Evolutionary conservation across 2,113 vertebrate genomes (phyloP), one percentile per base, ranked within the genome.

Genomic region (Cricetomys ansorgei): DNA sequence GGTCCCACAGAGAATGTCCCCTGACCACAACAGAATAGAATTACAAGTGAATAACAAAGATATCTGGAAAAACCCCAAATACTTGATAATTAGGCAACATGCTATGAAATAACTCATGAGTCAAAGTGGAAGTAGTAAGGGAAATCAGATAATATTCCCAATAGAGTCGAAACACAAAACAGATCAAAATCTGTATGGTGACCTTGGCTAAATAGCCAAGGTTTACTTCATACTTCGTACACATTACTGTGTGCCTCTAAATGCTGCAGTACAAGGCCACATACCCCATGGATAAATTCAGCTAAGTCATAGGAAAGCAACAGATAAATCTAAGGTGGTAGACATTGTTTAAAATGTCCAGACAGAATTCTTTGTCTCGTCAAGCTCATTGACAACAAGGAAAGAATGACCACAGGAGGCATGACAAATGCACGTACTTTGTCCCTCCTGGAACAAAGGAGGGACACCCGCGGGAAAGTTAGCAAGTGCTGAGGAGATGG

Each of bases 31-130:
- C 3, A 89, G 29, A 96, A 94, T 80, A 96, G 90, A 91, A 83
- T 88, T 67, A 97, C n/a, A 84, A 92, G 53, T 76, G 91, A 96
- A 93, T 85, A 93, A 67, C 29, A 94, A 81, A 93, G 72, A 72
- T 15, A 87, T 95, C 88, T 94, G 95, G 97, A 95, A 97, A 97
- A 92, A 59, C 94, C 86, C 93, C 62, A 96, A 96, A 96, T 93
- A 94, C 75, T 95, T 96, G 79, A 57, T 65, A 92, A 93, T 92
- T 89, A 96, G 89, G 93, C 77, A 97, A 96, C 29, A 92, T 45
- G 15, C 15, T 72, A 75, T 29, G 73, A 95, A 96, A 94, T 72
- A 96, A 87, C 45, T 89, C 67, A 72, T 96, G 96, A 95, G 91
- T 95, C 97, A 97, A 89, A 34, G 80, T 96, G 79, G 88, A 93